A percentile compares a stretch with the other conserved stretches of the same genome.
These are phyloP conservation scores for Cercopithecus petaurista DNA, from an alignment of 2,797 vertebrate species.

Conservation along the genomic window DNA sequence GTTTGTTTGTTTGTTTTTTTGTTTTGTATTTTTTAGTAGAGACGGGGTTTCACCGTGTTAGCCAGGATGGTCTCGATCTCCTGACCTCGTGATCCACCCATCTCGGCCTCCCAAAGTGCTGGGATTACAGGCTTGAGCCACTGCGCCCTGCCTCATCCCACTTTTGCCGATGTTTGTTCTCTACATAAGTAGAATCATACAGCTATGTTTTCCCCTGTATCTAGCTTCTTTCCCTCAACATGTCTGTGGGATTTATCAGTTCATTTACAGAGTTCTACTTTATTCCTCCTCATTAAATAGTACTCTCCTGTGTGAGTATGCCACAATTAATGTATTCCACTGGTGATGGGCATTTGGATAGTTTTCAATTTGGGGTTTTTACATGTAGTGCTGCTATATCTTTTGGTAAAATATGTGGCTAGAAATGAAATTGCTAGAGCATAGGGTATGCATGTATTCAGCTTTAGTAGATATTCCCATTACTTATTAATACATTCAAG, in stretches of 20 bases:
- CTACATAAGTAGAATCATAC: neutral
- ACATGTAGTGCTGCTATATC: neutral
- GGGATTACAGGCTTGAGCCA: too few species aligned
- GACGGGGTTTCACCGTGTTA: accelerated
- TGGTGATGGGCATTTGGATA: neutral
- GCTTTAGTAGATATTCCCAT: neutral
- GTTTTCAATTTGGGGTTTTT: neutral
- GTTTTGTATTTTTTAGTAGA: too few species aligned
- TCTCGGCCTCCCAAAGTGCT: too few species aligned
- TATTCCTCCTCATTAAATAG: neutral
- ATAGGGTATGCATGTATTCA: neutral
- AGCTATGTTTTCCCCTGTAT: neutral
- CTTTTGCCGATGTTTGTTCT: neutral
- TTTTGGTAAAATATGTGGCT: neutral
- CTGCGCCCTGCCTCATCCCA: neutral
- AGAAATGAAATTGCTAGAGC: neutral
- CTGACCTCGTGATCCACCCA: too few species aligned
- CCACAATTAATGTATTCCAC: neutral
- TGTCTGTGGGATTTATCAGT: neutral
- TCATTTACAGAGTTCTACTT: neutral
- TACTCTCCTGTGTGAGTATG: neutral
- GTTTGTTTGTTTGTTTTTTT: too few species aligned
- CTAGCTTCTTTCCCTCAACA: neutral
- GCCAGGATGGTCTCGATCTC: too few species aligned
- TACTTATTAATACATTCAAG: neutral